Percentiles rank a stretch among this genome's conserved stretches.
These are phyloP conservation scores for Enteromius radiatus DNA, from an alignment of 2,797 vertebrate genomes.

Conservation along the genomic window DNA sequence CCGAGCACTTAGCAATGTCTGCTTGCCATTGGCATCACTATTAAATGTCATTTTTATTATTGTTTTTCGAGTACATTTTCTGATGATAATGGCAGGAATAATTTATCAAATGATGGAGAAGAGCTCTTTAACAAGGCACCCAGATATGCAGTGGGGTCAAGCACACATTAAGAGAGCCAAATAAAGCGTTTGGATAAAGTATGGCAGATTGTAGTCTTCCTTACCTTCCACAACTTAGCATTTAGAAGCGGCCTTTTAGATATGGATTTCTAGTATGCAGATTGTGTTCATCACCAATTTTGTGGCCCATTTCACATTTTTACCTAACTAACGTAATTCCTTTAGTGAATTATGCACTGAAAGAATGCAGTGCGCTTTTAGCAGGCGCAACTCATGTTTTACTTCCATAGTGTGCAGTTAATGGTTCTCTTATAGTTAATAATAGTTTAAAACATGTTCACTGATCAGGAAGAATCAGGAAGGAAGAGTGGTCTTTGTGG, in stretches of 20 bases:
- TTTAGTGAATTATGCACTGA: neutral
- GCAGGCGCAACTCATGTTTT: neutral
- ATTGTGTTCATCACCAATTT: neutral
- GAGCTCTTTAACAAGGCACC: slow-evolving; percentile 1
- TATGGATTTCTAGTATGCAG: neutral
- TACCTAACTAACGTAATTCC: neutral
- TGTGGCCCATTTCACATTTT: neutral
- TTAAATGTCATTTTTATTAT: neutral
- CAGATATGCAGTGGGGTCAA: neutral
- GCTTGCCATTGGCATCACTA: neutral
- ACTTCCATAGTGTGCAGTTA: slow-evolving; percentile 2
- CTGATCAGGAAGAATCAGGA: slow-evolving; percentile 12
- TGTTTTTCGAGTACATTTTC: neutral
- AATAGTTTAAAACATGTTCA: slow-evolving; percentile 3
- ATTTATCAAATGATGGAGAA: neutral
- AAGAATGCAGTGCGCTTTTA: neutral
- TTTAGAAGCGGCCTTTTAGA: neutral
- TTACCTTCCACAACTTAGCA: neutral
- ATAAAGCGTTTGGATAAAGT: slow-evolving; percentile 4
- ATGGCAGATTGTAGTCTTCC: slow-evolving; percentile 2
- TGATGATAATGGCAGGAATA: neutral
- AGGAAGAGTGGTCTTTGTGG: neutral
- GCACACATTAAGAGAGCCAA: neutral
- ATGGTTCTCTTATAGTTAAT: neutral
- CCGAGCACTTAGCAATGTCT: neutral